A percentile compares a stretch with the other conserved stretches of the same genome.
These are phyloP conservation scores for Poeciliopsis turneri DNA, from an alignment of 2,797 vertebrate genomes.

Conservation along the genomic window DNA sequence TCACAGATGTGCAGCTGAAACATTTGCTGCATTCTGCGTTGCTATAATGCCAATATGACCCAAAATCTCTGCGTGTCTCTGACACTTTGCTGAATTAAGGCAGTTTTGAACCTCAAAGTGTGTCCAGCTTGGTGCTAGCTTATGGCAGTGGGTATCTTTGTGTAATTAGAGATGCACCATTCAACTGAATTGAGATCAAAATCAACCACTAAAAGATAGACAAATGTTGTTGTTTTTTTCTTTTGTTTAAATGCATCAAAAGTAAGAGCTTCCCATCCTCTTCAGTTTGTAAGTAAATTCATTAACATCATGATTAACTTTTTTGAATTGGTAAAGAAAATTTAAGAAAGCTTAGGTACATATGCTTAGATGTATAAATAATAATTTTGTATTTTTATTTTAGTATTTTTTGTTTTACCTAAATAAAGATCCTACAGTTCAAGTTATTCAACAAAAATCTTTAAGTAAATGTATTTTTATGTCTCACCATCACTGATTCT, in stretches of 20 bases:
- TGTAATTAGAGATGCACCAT: neutral
- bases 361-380: neutral
- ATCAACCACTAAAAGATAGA: neutral
- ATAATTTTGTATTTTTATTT: neutral
- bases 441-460: constrained; percentile 1
- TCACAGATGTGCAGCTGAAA: neutral
- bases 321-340: neutral
- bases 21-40: neutral
- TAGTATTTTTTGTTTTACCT: neutral
- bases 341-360: neutral
- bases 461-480: constrained; percentile 2
- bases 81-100: neutral
- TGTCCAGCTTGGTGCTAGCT: neutral
- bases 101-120: neutral
- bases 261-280: neutral
- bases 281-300: neutral
- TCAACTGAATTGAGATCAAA: neutral
- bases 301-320: neutral
- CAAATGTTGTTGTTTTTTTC: neutral
- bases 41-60: neutral
- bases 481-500: neutral
- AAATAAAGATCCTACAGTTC: neutral
- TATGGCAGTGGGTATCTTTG: neutral
- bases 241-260: neutral
- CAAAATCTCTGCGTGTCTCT: neutral